Percentiles rank a stretch among this genome's conserved stretches.
Evolutionary conservation across 1,140 invertebrate species (phyloP).

Genomic region (Drusus annulatus): DNA sequence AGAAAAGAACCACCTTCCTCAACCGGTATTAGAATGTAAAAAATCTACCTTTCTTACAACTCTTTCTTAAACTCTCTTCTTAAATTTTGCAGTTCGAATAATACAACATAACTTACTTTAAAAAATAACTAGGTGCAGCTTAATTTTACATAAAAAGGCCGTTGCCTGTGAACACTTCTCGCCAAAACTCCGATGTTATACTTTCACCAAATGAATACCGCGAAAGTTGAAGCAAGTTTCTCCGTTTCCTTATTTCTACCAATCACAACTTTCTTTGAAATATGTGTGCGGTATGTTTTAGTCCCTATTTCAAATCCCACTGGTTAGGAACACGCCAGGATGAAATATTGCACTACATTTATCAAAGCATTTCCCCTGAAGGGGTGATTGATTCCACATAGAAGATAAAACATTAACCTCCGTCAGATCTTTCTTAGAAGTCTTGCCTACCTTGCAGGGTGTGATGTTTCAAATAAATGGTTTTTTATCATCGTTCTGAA

Average conservation of each 20-base stretch:
- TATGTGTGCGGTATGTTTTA: slow-evolving; percentile 5
- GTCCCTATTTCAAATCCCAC: neutral
- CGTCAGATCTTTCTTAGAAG: slow-evolving; percentile 1
- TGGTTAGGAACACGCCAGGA: slow-evolving; percentile 14
- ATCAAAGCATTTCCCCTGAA: slow-evolving; percentile 21
- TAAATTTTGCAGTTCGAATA: too few species aligned
- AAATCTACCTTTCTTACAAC: too few species aligned
- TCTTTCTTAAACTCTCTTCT: too few species aligned
- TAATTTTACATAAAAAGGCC: too few species aligned
- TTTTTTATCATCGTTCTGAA: too few species aligned
- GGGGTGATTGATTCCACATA: slow-evolving; percentile 12
- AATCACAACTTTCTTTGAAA: slow-evolving; percentile 18
- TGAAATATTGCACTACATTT: slow-evolving; percentile 18
- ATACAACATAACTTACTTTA: too few species aligned
- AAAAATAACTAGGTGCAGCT: too few species aligned
- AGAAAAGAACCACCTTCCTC: too few species aligned
- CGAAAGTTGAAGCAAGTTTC: neutral
- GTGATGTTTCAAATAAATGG: too few species aligned
- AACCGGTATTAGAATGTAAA: too few species aligned
- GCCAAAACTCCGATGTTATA: too few species aligned
- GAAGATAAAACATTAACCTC: slow-evolving; percentile 9
- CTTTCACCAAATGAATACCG: neutral
- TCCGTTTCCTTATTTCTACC: slow-evolving; percentile 5
- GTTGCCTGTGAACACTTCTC: too few species aligned
- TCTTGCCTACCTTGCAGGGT: neutral